phyloP scores from a whole-genome alignment of 2,113 vertebrate species.

The Calidris pugnax region DNA sequence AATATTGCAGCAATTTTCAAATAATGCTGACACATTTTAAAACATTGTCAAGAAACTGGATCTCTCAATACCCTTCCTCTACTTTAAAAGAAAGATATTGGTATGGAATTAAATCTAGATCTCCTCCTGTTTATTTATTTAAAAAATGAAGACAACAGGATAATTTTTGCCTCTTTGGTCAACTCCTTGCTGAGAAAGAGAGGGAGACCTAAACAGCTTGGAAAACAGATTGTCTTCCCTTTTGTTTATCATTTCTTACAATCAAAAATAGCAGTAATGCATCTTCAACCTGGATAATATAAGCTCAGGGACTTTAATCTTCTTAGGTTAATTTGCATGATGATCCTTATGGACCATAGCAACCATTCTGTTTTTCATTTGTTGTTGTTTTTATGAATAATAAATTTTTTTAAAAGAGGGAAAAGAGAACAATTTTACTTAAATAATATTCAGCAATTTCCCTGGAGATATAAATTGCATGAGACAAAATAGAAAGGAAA shows the following conservation, averaged over 20 bases:
- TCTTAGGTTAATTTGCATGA: constrained; percentile 46
- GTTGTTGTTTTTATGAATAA: background rate
- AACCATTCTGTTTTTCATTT: background rate
- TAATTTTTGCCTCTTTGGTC: background rate
- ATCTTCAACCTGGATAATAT: constrained; percentile 12
- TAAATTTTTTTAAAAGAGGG: background rate
- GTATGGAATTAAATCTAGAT: background rate
- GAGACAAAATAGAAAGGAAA: background rate
- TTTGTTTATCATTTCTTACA: constrained; percentile 28
- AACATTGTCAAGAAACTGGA: background rate
- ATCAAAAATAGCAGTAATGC: constrained; percentile 25
- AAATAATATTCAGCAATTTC: background rate
- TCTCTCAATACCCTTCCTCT: background rate
- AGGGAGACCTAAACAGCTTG: background rate
- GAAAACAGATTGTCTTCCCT: constrained; percentile 34
- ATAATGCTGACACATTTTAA: background rate
- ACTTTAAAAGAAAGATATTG: background rate
- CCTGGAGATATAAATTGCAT: background rate
- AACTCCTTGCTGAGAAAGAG: background rate
- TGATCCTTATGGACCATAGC: background rate
- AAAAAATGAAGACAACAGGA: background rate
- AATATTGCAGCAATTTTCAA: background rate
- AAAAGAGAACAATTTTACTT: background rate
- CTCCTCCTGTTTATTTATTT: background rate
- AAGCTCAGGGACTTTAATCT: constrained; percentile 21